These are phyloP conservation scores for Poecile montanus DNA, from an alignment of 2,797 vertebrate genomes.

Conservation along the genomic window DNA sequence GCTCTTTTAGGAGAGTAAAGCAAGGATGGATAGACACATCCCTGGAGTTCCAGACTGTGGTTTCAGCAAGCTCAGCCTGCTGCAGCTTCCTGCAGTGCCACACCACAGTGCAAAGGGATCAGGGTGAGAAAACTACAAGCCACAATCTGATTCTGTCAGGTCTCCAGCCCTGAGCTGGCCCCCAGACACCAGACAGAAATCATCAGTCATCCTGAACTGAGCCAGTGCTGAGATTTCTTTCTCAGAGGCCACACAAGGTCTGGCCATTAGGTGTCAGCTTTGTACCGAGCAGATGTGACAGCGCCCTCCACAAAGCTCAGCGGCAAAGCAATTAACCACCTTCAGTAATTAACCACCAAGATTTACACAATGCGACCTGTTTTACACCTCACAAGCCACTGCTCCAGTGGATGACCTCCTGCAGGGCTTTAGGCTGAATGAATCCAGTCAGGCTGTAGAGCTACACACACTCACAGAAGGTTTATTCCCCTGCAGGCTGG, in stretches of 20 bases:
- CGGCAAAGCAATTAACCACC: too few relatives aligned
- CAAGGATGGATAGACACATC: background rate
- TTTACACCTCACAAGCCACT: background rate
- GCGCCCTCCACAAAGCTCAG: accelerated
- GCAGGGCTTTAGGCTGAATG: background rate
- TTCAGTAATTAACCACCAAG: background rate
- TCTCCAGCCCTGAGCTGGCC: background rate
- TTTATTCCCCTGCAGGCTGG: background rate
- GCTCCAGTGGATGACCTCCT: background rate
- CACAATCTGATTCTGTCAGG: too few relatives aligned
- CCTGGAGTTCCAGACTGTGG: background rate
- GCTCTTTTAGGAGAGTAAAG: background rate
- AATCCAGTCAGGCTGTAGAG: background rate
- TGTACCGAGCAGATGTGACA: background rate
- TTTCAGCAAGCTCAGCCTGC: background rate
- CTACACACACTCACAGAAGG: too few relatives aligned
- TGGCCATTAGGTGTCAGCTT: conserved; percentile 39
- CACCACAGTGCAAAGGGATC: background rate
- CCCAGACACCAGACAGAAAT: background rate
- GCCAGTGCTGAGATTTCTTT: background rate
- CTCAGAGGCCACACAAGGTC: background rate
- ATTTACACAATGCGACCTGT: too few relatives aligned
- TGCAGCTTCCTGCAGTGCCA: background rate
- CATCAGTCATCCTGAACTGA: accelerated
- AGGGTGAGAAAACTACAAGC: background rate